These are phyloP conservation scores for Parazoanthus atlanticus DNA, from an alignment of 92 coral and sea anemone species.

Conservation along the genomic window DNA sequence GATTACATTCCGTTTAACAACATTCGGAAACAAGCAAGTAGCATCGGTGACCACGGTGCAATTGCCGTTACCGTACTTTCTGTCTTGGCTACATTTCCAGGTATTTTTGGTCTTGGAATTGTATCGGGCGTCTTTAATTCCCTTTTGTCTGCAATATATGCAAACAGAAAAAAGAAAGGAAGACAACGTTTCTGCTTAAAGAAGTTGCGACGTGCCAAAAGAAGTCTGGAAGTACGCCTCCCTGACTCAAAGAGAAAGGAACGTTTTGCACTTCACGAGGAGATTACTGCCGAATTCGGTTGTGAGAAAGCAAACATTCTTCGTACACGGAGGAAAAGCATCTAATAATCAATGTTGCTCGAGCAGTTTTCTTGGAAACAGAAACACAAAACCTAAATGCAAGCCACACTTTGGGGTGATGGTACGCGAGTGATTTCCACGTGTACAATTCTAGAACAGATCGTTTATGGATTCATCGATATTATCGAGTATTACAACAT, in stretches of 20 bases:
- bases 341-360: neutral
- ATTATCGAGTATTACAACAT: no score
- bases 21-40: neutral
- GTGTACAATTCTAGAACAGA: no score
- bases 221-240: neutral
- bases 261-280: neutral
- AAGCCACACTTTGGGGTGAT: neutral
- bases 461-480: no score
- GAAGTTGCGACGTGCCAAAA: neutral
- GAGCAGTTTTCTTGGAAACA: neutral
- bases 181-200: neutral
- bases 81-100: slow-evolving; percentile 10
- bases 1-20: slow-evolving; percentile 22
- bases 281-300: neutral
- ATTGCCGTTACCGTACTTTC: neutral
- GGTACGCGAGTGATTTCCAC: no score
- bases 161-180: slow-evolving; percentile 14
- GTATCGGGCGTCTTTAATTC: slow-evolving; percentile 33
- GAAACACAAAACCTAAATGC: neutral
- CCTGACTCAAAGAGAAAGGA: neutral
- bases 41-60: neutral
- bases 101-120: slow-evolving; percentile 17
- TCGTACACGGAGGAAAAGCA: neutral
- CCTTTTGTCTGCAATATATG: slow-evolving; percentile 29
- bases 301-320: neutral